Conservation (phyloP, 2,888 invertebrate genomes). For the Lagria hirta region DNA sequence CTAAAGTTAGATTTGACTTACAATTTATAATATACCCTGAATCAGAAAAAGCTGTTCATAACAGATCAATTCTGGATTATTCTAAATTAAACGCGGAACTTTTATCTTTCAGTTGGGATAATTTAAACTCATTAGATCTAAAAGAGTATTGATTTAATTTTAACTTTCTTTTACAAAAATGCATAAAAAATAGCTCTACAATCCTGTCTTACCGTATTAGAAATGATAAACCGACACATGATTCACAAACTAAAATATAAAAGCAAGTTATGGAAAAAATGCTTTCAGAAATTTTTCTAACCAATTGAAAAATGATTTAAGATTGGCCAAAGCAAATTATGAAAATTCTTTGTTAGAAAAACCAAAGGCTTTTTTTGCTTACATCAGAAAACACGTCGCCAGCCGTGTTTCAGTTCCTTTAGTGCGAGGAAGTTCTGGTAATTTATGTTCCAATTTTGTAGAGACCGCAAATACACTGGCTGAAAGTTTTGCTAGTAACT, state of each 20-base stretch:
- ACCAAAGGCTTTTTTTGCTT: conserved; percentile 1
- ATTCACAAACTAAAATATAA: conserved; percentile 5
- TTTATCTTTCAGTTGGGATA: background rate
- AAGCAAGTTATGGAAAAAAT: conserved; percentile 5
- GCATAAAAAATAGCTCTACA: background rate
- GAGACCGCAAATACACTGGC: conserved; percentile 5
- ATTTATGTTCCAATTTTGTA: conserved; percentile 1
- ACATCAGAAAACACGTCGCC: background rate
- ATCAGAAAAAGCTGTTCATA: background rate
- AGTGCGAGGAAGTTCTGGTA: conserved; percentile 1
- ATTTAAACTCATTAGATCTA: conserved; percentile 2
- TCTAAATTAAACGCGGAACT: background rate
- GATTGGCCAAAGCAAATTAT: conserved; percentile 2
- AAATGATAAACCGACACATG: conserved; percentile 2
- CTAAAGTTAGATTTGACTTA: conserved; percentile 1
- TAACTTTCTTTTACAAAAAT: conserved; percentile 1
- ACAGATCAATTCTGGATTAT: conserved; percentile 2
- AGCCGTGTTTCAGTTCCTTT: conserved; percentile 4
- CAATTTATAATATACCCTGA: conserved; percentile 3
- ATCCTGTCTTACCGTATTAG: background rate
- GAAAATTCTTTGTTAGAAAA: background rate
- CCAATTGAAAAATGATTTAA: conserved; percentile 3
- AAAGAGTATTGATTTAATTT: conserved; percentile 1
- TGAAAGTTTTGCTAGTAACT: conserved; percentile 3
- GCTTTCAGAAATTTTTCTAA: conserved; percentile 2